phyloP scores from a whole-genome alignment of 2,888 invertebrate genomes.

The Drosophila meridiana region DNA sequence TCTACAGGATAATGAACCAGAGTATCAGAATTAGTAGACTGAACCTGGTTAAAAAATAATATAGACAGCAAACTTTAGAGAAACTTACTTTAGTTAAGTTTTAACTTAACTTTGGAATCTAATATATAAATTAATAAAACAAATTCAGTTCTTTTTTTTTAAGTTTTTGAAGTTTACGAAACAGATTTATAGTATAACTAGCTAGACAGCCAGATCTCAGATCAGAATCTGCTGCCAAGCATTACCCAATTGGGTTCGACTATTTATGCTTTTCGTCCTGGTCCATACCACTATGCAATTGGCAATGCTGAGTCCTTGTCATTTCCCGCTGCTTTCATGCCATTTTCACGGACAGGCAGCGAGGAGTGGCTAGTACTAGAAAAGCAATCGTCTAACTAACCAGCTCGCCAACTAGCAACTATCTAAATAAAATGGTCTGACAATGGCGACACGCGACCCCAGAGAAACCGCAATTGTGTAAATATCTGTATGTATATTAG shows the following conservation, averaged over 20 bases:
- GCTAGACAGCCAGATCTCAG: too few relatives aligned
- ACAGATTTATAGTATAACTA: too few relatives aligned
- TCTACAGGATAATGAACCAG: too few relatives aligned
- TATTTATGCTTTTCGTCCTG: not conserved
- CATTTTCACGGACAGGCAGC: slow-evolving; percentile 56
- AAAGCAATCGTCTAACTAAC: slow-evolving; percentile 48
- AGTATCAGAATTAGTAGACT: too few relatives aligned
- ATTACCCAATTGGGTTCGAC: not conserved
- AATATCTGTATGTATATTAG: slow-evolving; percentile 7
- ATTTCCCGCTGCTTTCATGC: slow-evolving; percentile 66
- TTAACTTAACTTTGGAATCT: too few relatives aligned
- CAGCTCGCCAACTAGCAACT: slow-evolving; percentile 42
- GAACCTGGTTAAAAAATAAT: too few relatives aligned
- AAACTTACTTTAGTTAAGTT: too few relatives aligned
- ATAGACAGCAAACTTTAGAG: too few relatives aligned
- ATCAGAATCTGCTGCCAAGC: too few relatives aligned
- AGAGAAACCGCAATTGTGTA: slow-evolving; percentile 50
- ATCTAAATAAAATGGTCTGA: slow-evolving; percentile 58
- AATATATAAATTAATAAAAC: too few relatives aligned
- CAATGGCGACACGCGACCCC: slow-evolving; percentile 59
- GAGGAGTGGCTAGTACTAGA: slow-evolving; percentile 65
- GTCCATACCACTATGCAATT: slow-evolving; percentile 36
- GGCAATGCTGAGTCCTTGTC: slow-evolving; percentile 53
- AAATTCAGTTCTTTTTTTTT: too few relatives aligned
- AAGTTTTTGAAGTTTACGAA: too few relatives aligned